Evolutionary conservation across 2,888 invertebrate genomes (phyloP).

Genomic region (Trisateles emortualis): DNA sequence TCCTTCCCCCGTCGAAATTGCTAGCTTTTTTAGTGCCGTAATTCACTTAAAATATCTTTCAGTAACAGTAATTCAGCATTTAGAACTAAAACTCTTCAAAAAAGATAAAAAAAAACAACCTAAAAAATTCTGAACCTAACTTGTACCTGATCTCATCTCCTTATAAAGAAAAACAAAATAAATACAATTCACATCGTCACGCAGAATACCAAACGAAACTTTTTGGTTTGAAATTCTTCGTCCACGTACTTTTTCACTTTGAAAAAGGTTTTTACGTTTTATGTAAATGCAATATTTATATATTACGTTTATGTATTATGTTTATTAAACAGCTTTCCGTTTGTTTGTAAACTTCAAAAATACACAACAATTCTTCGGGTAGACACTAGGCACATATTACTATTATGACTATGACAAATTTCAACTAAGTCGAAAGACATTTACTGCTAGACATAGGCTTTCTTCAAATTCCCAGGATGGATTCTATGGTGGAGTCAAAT

Average conservation of each 20-base stretch:
- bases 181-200: not conserved
- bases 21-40: too few species aligned
- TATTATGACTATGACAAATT: too few species aligned
- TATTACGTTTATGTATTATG: not conserved
- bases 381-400: too few species aligned
- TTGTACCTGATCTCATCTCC: not conserved
- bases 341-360: not conserved
- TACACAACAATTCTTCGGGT: too few species aligned
- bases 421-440: too few species aligned
- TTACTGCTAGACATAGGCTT: too few species aligned
- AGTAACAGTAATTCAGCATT: not conserved
- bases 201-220: constrained; percentile 9
- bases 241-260: constrained; percentile 10
- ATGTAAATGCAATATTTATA: constrained; percentile 10
- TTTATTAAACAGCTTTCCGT: not conserved
- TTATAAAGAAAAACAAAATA: not conserved
- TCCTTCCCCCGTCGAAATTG: too few species aligned
- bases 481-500: too few species aligned
- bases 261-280: constrained; percentile 1
- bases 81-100: not conserved
- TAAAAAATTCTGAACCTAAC: not conserved
- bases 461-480: too few species aligned
- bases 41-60: too few species aligned
- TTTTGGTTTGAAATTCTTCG: constrained; percentile 1
- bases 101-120: not conserved